Evolutionary conservation across 2,797 vertebrate genomes (phyloP), one percentile per base, ranked within the genome.

Genomic region (Allobates femoralis): DNA sequence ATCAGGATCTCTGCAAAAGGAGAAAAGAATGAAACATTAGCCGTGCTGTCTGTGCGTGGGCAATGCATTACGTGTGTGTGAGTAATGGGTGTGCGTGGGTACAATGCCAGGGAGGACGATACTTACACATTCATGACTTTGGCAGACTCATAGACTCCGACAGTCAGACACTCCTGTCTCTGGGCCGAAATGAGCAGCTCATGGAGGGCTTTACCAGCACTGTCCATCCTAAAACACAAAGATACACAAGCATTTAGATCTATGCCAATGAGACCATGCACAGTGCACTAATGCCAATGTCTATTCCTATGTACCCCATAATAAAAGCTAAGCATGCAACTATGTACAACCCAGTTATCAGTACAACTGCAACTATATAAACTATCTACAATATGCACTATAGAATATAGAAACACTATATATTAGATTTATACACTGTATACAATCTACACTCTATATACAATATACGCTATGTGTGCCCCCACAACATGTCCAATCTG

Each of bases 81-180:
- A 87, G 66, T 83, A 82, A 87, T 75, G 64, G 55, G 14, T 30
- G n/a, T n/a, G 78, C 55, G 78, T 77, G 58, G 50, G 81, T 53
- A 67, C 56, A 66, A 19, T 79, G 46, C 75, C 74, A 66, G 62
- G 0, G 81, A 84, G 86, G 60, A 4, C 28, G 32, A 86, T 91
- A 98, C 97, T 98, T 93, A 98, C 97, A 97, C 93, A 77, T 98
- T 99, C 96, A 98, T 96, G 37, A 99, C 94, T 95, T 98, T 98
- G 34, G 98, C 98, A 69, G 97, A 96, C 92, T 99, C 98, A 90
- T 98, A 98, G 89, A 98, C 98, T 19, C 98, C 97, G 0, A 96
- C 96, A 11, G 98, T 99, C 84, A 98, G 94, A 86, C 95, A 95
- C 86, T 96, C 95, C 90, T 97, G 97, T 89, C 96, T 95, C 89